Conservation (phyloP, 2,113 vertebrate species). For the Conger conger region DNA sequence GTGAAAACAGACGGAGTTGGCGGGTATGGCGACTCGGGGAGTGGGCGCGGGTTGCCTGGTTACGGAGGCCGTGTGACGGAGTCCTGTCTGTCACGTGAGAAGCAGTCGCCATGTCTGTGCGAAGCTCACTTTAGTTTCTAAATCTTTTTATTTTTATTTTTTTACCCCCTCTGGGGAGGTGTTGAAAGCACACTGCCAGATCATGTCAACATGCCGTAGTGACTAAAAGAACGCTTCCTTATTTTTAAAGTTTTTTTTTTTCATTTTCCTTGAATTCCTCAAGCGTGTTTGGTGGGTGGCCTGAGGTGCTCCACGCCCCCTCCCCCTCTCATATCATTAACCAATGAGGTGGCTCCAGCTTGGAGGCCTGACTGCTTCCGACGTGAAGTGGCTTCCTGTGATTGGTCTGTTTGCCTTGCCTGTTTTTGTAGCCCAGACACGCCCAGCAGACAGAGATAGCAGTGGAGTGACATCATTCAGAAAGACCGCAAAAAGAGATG, state of each 20-base stretch:
- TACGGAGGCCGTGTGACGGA: neutral
- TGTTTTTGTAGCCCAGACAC: neutral
- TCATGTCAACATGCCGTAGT: neutral
- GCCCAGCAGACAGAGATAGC: neutral
- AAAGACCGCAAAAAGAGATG: neutral
- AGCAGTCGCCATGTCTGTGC: neutral
- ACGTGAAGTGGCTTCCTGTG: slow-evolving; percentile 5
- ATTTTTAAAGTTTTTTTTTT: neutral
- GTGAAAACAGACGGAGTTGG: neutral
- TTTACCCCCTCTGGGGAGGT: neutral
- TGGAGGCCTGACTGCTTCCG: neutral
- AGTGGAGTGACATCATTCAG: slow-evolving; percentile 1
- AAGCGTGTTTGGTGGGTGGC: neutral
- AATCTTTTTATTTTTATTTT: neutral
- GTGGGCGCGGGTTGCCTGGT: too few relatives aligned
- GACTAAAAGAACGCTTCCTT: neutral
- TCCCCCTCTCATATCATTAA: neutral
- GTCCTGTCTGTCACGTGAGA: neutral
- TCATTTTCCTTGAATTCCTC: neutral
- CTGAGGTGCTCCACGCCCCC: neutral
- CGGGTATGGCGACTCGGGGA: neutral
- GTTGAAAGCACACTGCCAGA: neutral
- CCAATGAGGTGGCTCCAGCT: neutral
- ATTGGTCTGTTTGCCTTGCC: neutral
- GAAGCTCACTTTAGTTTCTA: neutral